A percentile compares a stretch with the other conserved stretches of the same genome.
Conservation (phyloP, 1,140 invertebrate species). For the Ceratosolen fusciceps region DNA sequence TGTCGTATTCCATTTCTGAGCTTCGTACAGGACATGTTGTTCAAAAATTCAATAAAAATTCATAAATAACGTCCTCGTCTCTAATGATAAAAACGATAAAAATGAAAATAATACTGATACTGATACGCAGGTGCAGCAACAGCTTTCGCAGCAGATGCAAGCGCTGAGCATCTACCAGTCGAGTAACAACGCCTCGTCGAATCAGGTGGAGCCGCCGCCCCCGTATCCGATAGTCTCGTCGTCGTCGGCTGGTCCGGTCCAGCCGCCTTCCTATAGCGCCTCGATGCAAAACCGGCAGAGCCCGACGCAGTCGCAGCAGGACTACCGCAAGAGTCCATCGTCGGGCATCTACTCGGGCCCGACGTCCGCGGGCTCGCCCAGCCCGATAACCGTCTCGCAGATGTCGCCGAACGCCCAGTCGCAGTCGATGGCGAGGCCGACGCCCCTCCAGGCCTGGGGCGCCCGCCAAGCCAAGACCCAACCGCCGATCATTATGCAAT, state of each 20-base stretch:
- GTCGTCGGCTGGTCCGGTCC: slow-evolving; percentile 76
- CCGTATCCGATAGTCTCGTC: slow-evolving; percentile 79
- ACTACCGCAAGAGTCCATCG: slow-evolving; percentile 83
- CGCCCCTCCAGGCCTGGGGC: slow-evolving; percentile 83
- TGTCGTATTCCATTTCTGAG: too few species aligned
- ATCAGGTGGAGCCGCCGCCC: slow-evolving; percentile 80
- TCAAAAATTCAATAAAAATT: too few species aligned
- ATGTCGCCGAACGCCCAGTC: slow-evolving; percentile 73
- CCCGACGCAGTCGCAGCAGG: slow-evolving; percentile 83
- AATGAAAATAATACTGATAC: too few species aligned
- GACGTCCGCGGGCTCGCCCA: slow-evolving; percentile 85
- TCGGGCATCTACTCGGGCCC: slow-evolving; percentile 86
- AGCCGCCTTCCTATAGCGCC: slow-evolving; percentile 86
- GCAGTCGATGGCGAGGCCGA: slow-evolving; percentile 77
- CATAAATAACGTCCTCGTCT: too few species aligned
- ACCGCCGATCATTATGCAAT: slow-evolving; percentile 95
- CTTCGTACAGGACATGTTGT: too few species aligned
- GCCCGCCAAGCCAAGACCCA: slow-evolving; percentile 87
- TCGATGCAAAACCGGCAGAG: slow-evolving; percentile 89
- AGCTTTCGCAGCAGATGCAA: slow-evolving; percentile 88
- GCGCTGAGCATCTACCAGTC: slow-evolving; percentile 85
- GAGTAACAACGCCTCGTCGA: slow-evolving; percentile 64
- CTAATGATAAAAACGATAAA: too few species aligned
- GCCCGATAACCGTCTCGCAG: slow-evolving; percentile 82
- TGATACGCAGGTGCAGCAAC: slow-evolving; percentile 79